Evolutionary conservation across 2,113 vertebrate species (phyloP).

Genomic region (Neolamprologus modestus): DNA sequence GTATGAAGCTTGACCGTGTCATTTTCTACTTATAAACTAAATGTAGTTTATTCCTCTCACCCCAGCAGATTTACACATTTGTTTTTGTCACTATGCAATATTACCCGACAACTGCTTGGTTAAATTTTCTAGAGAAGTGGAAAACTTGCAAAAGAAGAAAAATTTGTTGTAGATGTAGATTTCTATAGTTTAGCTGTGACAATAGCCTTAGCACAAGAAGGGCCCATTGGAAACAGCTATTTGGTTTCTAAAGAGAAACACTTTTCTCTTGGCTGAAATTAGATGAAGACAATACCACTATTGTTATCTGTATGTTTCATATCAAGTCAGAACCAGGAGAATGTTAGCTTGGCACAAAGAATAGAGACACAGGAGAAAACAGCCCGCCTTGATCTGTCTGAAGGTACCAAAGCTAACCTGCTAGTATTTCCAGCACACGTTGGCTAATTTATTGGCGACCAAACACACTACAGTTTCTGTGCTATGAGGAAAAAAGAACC

Average conservation of each 20-base stretch:
- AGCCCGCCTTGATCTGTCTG: not conserved
- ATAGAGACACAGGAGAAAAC: not conserved
- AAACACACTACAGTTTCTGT: not conserved
- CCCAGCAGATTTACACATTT: not conserved
- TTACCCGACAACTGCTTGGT: not conserved
- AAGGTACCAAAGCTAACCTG: not conserved
- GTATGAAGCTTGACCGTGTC: slow-evolving; percentile 64
- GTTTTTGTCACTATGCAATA: accelerated
- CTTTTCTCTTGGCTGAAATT: not conserved
- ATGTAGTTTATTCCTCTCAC: not conserved
- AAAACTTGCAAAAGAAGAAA: not conserved
- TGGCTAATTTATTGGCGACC: not conserved
- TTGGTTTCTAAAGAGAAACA: accelerated
- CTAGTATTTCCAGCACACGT: not conserved
- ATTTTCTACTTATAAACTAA: not conserved
- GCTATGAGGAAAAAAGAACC: not conserved
- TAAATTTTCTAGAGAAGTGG: not conserved
- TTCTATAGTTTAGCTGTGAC: not conserved
- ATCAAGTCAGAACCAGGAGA: not conserved
- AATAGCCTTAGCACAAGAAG: accelerated
- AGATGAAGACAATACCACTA: not conserved
- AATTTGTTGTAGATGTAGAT: not conserved
- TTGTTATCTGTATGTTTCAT: accelerated
- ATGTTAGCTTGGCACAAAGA: not conserved
- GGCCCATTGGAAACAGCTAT: not conserved